These are phyloP conservation scores for Drosophila melanica DNA, from an alignment of 1,140 invertebrate species.

Conservation along the genomic window DNA sequence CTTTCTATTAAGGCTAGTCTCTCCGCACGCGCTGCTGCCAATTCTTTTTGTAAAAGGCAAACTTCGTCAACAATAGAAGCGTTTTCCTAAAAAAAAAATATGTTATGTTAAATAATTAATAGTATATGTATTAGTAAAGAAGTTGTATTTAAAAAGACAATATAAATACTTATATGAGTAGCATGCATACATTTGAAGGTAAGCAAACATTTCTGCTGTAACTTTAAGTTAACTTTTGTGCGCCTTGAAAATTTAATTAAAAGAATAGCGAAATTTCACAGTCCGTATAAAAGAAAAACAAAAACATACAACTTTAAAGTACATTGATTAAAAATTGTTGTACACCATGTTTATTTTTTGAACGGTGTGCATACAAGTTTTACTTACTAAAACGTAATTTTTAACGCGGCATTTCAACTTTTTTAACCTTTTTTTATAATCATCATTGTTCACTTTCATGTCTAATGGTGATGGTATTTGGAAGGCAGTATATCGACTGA, in stretches of 20 bases:
- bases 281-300: no score
- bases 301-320: no score
- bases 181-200: no score
- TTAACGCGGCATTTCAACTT: not conserved
- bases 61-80: conserved; percentile 92
- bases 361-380: not conserved
- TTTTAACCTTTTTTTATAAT: not conserved
- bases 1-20: conserved; percentile 88
- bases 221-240: no score
- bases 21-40: conserved; percentile 89
- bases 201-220: no score
- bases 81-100: conserved; percentile 87
- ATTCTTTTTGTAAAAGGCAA: conserved; percentile 89
- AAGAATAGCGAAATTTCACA: no score
- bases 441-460: not conserved
- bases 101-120: not conserved
- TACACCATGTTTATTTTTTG: no score
- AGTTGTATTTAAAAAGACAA: not conserved
- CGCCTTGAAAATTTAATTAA: no score
- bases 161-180: not conserved
- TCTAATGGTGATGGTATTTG: not conserved
- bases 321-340: no score
- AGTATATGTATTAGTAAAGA: no score
- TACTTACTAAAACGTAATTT: conserved; percentile 2
- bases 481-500: no score